Evolutionary conservation across 2,113 vertebrate species (phyloP), one percentile per base, ranked within the genome.

Genomic region (Heliornis fulica): DNA sequence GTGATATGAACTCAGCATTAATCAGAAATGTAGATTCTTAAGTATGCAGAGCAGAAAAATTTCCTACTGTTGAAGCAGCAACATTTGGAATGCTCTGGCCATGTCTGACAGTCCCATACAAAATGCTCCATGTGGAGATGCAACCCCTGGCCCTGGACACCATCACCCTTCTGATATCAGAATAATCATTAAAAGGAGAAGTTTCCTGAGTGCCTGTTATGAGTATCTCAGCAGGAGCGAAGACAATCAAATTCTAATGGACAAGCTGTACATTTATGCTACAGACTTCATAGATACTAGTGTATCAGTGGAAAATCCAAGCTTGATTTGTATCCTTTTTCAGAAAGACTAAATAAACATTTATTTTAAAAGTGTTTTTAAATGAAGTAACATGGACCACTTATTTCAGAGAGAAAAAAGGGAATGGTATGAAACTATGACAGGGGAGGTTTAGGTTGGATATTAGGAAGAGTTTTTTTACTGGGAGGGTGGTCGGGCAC

Each of bases 71-170:
- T 75, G 11, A 41, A 82, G 54, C 2, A 2, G 38, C 21, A 61
- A 43, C 53, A 18, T 68, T 71, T 61, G 68, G 43, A 74, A 60
- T 0, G 0, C 26, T 21, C 60, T 59, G 31, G 18, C 36, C 1
- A 0, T 12, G 15, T 19, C 19, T 0, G 0, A 54, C 15, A 31
- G 25, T 21, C 20, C 29, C 45, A 57, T 10, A 41, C 20, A 51
- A 72, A 80, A 46, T 6, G 10, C 1, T 2, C 53, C 43, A 61
- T 7, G 21, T 7, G 23, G 16, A 83, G 64, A 65, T 38, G 23
- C 51, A 91, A 57, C 9, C 29, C 5, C 9, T 1, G 1, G 3
- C 38, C 20, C 28, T 0, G 0, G 26, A 26, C 66, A 75, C 38
- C 82, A 32, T 11, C 66, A 70, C 23, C 53, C 6, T 66, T 53